These are phyloP conservation scores for Platycheirus rosarum DNA, from an alignment of 2,888 invertebrate species.

Conservation along the genomic window DNA sequence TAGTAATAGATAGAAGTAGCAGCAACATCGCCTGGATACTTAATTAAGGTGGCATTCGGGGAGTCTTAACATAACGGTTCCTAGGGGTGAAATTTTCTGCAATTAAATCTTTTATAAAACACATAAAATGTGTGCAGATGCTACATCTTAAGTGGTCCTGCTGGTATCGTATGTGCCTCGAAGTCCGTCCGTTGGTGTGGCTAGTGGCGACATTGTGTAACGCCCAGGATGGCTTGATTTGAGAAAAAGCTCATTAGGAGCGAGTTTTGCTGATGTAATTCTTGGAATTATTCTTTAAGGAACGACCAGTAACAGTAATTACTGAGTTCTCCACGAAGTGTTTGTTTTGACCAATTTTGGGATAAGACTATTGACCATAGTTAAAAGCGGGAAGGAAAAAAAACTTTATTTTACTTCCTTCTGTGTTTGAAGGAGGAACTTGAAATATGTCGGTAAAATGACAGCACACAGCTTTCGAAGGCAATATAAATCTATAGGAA, in stretches of 20 bases:
- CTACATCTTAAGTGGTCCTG: conserved; percentile 2
- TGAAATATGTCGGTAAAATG: too few species aligned
- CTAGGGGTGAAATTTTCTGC: conserved; percentile 21
- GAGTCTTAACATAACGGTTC: not conserved
- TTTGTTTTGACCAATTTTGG: conserved; percentile 5
- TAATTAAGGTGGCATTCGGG: conserved; percentile 32
- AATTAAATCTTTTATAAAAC: conserved; percentile 48
- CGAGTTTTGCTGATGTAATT: conserved; percentile 8
- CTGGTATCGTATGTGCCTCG: conserved; percentile 2
- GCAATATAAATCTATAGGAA: too few species aligned
- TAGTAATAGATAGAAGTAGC: not conserved
- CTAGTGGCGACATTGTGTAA: not conserved
- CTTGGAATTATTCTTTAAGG: conserved; percentile 4
- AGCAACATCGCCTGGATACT: conserved; percentile 11
- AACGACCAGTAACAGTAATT: conserved; percentile 21
- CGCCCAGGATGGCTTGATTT: not conserved
- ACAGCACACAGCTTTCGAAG: too few species aligned
- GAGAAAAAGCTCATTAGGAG: conserved; percentile 20
- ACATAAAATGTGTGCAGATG: conserved; percentile 36
- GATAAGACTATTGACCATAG: not conserved
- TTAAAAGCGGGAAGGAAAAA: not conserved
- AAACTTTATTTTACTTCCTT: not conserved
- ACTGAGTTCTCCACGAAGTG: not conserved
- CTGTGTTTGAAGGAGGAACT: not conserved
- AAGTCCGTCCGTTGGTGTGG: too few species aligned